phyloP scores from a whole-genome alignment of 2,797 vertebrate species.

The Cheirogaleus major region DNA sequence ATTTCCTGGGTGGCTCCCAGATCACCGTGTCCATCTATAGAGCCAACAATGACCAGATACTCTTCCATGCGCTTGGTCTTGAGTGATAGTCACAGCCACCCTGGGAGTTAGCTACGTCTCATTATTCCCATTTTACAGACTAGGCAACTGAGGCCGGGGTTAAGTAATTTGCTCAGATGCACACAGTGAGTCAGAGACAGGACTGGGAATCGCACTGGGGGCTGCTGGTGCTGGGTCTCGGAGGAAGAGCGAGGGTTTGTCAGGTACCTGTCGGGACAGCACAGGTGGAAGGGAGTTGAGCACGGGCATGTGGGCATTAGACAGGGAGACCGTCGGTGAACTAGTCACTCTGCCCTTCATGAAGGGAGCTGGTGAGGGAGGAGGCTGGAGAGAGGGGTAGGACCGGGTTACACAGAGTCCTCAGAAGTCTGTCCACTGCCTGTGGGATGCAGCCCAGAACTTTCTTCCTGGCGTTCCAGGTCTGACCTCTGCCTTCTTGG shows the following conservation, averaged over 20 bases:
- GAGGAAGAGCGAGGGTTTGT: background rate
- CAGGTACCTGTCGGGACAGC: background rate
- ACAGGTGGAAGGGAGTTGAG: background rate
- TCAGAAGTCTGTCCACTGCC: background rate
- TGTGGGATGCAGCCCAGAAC: background rate
- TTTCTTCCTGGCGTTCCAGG: background rate
- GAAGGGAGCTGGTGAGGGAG: background rate
- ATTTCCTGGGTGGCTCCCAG: background rate
- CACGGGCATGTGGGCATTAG: accelerated
- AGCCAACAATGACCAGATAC: accelerated
- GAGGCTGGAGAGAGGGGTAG: background rate
- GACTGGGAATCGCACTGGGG: accelerated
- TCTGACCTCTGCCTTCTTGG: background rate
- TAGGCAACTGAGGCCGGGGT: accelerated
- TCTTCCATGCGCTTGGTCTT: accelerated
- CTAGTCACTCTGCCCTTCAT: accelerated
- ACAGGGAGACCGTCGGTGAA: accelerated
- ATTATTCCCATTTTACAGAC: background rate
- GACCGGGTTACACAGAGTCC: background rate
- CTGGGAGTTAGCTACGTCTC: background rate
- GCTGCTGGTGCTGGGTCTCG: too few species aligned
- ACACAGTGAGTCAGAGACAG: background rate
- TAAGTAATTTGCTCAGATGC: background rate
- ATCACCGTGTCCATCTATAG: background rate
- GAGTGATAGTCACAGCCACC: accelerated